A percentile compares a stretch with the other conserved stretches of the same genome.
Conservation (phyloP, 1,140 invertebrate genomes). For the Meloidogyne floridensis region DNA sequence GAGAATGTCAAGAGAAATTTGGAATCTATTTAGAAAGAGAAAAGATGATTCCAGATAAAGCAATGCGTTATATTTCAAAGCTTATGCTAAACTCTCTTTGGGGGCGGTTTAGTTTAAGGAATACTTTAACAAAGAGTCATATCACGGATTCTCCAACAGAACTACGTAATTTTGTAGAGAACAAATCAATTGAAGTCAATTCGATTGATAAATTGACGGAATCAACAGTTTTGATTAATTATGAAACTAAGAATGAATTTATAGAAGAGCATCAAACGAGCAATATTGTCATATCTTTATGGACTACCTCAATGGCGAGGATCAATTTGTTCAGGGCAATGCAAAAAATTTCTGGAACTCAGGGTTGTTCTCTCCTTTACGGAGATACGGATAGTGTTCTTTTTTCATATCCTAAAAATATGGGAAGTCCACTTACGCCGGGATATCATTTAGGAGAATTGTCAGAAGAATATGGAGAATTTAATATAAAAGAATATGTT, state of each 20-base stretch:
- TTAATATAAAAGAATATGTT: too few species aligned
- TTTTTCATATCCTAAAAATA: too few species aligned
- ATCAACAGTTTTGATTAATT: background rate
- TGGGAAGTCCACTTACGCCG: too few species aligned
- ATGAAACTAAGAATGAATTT: conserved; percentile 4
- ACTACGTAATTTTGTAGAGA: background rate
- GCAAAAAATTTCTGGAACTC: background rate
- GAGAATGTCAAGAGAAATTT: background rate
- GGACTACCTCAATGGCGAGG: background rate
- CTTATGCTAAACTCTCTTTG: conserved; percentile 13
- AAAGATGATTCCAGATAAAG: background rate
- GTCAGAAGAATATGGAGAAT: too few species aligned
- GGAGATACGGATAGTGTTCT: too few species aligned
- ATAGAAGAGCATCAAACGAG: background rate
- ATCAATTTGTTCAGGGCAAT: background rate
- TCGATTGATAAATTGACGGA: background rate
- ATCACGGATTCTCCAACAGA: background rate
- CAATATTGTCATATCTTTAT: conserved; percentile 3
- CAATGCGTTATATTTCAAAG: conserved; percentile 11
- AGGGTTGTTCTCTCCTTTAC: too few species aligned
- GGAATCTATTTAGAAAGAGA: background rate
- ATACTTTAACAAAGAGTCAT: background rate
- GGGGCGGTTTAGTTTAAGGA: background rate
- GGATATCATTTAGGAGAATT: too few species aligned
- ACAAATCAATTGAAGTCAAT: conserved; percentile 12